phyloP scores from a whole-genome alignment of 2,113 vertebrate genomes.

The Psephotus haematonotus region DNA sequence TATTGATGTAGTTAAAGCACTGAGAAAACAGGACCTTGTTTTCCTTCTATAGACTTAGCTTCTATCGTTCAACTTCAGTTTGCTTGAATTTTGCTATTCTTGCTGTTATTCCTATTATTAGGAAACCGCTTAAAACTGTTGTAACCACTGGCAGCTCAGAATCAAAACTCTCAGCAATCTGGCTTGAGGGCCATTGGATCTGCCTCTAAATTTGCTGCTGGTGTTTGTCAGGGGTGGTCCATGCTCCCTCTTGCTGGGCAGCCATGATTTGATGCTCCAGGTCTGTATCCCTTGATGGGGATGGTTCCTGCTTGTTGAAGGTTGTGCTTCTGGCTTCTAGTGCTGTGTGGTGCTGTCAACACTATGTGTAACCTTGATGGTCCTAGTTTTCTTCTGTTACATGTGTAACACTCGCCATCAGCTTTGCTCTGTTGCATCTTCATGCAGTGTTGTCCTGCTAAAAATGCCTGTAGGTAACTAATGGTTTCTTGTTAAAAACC shows the following conservation, averaged over 20 bases:
- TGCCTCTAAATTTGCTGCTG: neutral
- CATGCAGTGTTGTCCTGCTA: neutral
- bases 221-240: neutral
- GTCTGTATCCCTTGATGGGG: neutral
- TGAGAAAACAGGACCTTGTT: neutral
- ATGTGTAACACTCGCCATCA: neutral
- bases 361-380: fast-evolving
- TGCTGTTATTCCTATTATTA: neutral
- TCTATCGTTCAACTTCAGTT: neutral
- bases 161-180: neutral
- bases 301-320: neutral
- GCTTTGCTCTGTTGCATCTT: neutral
- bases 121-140: neutral
- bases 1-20: neutral
- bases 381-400: neutral
- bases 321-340: neutral
- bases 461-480: neutral
- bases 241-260: neutral
- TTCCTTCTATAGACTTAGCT: neutral
- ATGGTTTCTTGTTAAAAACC: neutral
- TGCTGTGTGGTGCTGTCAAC: neutral
- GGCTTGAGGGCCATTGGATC: neutral
- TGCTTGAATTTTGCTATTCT: neutral
- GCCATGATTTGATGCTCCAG: fast-evolving
- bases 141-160: neutral